Evolutionary conservation across 2,797 vertebrate species (phyloP), one percentile per base, ranked within the genome.

Genomic region (Tachyglossus aculeatus): DNA sequence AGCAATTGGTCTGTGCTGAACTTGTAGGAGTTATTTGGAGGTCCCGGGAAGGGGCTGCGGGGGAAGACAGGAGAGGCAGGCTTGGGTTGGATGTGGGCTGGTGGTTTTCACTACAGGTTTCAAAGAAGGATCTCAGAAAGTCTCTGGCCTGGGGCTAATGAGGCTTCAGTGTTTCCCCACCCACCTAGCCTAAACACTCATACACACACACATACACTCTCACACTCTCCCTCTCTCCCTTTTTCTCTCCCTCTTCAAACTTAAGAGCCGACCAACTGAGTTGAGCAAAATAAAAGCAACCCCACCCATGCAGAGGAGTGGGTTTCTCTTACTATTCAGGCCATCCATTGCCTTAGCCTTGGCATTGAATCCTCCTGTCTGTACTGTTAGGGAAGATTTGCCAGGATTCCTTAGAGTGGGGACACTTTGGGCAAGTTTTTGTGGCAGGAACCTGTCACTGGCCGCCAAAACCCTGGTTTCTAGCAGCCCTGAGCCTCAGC

Each of bases 1-100:
- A 70, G 55, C 54, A 53, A 39, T 79, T 87, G 70, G 62, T 71
- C 66, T 67, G 31, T 29, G 25, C 44, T 41, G 52, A 77, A 71
- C 61, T 62, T 81, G 19, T 10, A 16, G 54, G 72, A 64, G 48
- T 9, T 54, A 13, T 41, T 36, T 2, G 21, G 32, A 22, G 25
- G 65, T 39, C 37, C 62, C 2, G 41, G 50, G 34, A 11, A 15
- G 13, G n/a, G 22, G 38, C 14, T 27, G 44, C 43, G 41, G 41
- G 18, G 44, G 27, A 1, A 7, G 25, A 16, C 4, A 9, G 24
- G 3, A 2, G n/a, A 37, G n/a, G n/a, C n/a, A n/a, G n/a, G n/a
- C n/a, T n/a, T n/a, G n/a, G 37, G 51, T 34, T 8, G 36, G 41
- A 21, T 27, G 33, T 15, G 3, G 31, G 9, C 25, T 29, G 7